Evolutionary conservation across 1,140 invertebrate genomes (phyloP), one percentile per base, ranked within the genome.

Genomic region (Drosophila tsacasi): DNA sequence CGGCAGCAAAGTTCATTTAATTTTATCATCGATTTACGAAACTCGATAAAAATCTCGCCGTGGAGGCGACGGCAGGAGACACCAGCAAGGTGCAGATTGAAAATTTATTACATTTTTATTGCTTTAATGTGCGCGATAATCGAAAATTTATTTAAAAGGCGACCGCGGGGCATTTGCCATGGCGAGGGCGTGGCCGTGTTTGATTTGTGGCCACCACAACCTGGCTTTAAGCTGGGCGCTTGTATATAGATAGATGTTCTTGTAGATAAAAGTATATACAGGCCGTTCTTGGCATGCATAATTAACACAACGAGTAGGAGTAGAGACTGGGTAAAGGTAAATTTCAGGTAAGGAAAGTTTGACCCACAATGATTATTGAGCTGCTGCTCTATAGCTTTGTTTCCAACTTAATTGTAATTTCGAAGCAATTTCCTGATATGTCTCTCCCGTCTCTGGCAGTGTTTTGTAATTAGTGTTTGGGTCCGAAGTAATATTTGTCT

Each of bases 101-200:
- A 91, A 91, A 91, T 91, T 87, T 91, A 91, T 87, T 91, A 81
- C 76, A 85, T 87, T 91, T 91, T 91, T 91, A 91, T 91, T 91
- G 83, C 89, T 83, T 71, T 80, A 85, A 91, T 87, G 89, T 78
- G 60, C 68, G 79, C 84, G 89, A 91, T 91, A 91, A 91, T 91
- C 89, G 89, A 91, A 91, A 91, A 85, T 91, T 91, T 89, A 91
- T 91, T 91, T 91, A 91, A 84, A 74, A 32, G 46, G 52, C 58
- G 46, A 66, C 58, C 74, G 60, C 52, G 44, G 49, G 52, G 59
- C 62, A 62, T 44, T n/a, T 2, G 39, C 46, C 21, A 47, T 42
- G 23, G 21, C 19, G 52, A 10, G 42, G 63, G 63, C 67, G 76
- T 79, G 61, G 35, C 50, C 27, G 25, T 40, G 42, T 74, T 81